Conservation (phyloP, 2,888 invertebrate species). For the Drosophila anomalipes region DNA sequence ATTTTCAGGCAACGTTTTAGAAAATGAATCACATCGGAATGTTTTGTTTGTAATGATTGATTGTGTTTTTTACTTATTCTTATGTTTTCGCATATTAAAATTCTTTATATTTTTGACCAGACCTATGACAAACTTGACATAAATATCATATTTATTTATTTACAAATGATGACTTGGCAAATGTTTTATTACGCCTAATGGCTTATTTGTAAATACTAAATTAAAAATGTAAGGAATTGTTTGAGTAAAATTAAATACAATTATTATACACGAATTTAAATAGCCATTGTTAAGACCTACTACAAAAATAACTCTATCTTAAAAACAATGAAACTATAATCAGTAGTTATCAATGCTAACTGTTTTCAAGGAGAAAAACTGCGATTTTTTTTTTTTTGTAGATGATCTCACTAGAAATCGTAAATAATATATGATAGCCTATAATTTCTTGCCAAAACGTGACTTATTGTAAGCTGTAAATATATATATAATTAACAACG, state of each 20-base stretch:
- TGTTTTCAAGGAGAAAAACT: neutral
- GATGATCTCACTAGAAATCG: slow-evolving; percentile 17
- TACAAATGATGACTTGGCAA: neutral
- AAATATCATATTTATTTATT: neutral
- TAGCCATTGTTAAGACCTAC: neutral
- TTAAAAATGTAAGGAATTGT: neutral
- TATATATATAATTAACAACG: slow-evolving; percentile 11
- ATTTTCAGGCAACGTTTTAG: neutral
- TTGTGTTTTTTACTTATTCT: neutral
- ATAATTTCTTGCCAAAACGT: slow-evolving; percentile 14
- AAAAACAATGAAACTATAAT: neutral
- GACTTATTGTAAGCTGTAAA: slow-evolving; percentile 18
- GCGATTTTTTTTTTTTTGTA: neutral
- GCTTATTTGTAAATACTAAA: neutral
- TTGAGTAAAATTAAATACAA: neutral
- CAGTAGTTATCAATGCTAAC: neutral
- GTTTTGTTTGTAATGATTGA: neutral
- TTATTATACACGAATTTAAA: neutral
- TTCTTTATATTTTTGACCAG: neutral
- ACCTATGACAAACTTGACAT: neutral
- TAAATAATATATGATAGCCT: neutral
- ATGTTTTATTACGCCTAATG: neutral
- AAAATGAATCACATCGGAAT: neutral
- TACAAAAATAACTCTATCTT: neutral
- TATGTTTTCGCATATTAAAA: neutral